Conservation (phyloP, 2,113 vertebrate species). For the Neogale vison region DNA sequence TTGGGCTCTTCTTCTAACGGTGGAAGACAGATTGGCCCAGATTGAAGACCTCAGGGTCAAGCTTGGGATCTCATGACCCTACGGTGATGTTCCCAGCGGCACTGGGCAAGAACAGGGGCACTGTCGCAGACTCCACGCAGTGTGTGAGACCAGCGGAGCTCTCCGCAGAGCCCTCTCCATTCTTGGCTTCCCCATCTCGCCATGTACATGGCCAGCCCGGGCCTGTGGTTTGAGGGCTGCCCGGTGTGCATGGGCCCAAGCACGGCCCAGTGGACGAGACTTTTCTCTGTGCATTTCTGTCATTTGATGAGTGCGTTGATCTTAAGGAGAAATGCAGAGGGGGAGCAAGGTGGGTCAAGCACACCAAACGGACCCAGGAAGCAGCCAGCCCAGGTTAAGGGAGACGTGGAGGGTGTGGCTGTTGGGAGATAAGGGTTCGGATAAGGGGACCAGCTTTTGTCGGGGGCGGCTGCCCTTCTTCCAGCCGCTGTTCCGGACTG, state of each 20-base stretch:
- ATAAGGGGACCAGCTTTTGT: not conserved
- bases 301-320: conserved; percentile 28
- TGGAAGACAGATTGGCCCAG: not conserved
- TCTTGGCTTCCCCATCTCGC: rapidly evolving
- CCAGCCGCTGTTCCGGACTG: not conserved
- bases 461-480: not conserved
- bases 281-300: not conserved
- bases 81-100: not conserved
- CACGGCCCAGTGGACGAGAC: not conserved
- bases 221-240: not conserved
- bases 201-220: not conserved
- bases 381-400: not conserved
- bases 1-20: not conserved
- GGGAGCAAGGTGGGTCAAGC: not conserved
- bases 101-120: not conserved
- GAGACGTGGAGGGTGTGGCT: not conserved
- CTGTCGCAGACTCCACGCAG: not conserved
- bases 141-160: rapidly evolving
- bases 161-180: not conserved
- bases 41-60: not conserved
- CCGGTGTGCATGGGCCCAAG: not conserved
- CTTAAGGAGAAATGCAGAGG: not conserved
- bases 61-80: not conserved
- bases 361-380: not conserved
- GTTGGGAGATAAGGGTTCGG: no score